Evolutionary conservation across 2,113 vertebrate species (phyloP).

Genomic region (Sciurus niger): DNA sequence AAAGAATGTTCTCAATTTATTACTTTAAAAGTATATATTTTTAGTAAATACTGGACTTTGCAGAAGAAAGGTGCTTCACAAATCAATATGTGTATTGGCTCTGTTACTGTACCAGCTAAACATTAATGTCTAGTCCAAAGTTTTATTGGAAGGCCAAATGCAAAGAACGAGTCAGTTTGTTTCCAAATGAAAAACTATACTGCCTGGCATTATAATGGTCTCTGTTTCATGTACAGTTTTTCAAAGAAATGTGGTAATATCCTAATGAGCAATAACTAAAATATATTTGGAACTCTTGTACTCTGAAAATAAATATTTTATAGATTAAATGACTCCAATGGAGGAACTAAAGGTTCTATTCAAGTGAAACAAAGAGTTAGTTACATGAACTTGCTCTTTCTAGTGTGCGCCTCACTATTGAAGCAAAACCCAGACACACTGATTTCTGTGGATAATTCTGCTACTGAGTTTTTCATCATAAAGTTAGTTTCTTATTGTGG

Average conservation of each 20-base stretch:
- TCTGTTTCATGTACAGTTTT: slow-evolving; percentile 59
- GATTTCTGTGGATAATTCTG: neutral
- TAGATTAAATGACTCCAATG: neutral
- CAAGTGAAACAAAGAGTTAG: slow-evolving; percentile 6
- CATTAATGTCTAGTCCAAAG: slow-evolving; percentile 61
- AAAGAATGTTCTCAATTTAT: neutral
- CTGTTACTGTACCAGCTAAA: slow-evolving; percentile 72
- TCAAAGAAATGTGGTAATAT: slow-evolving; percentile 56
- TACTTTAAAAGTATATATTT: slow-evolving; percentile 35
- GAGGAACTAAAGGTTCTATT: neutral
- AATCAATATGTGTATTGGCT: slow-evolving; percentile 73
- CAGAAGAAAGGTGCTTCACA: slow-evolving; percentile 57
- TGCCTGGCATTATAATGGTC: slow-evolving; percentile 34
- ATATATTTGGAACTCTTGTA: slow-evolving; percentile 45
- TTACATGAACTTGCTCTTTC: neutral
- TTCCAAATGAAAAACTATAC: slow-evolving; percentile 61
- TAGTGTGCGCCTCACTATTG: neutral
- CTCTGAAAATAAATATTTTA: slow-evolving; percentile 64
- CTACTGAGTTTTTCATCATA: neutral
- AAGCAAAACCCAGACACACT: neutral
- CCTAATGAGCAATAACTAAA: slow-evolving; percentile 56
- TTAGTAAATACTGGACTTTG: slow-evolving; percentile 52
- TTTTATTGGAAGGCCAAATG: slow-evolving; percentile 61
- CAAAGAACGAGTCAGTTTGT: slow-evolving; percentile 32
- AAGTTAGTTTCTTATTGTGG: neutral